These are phyloP conservation scores for Rhineura floridana DNA, from an alignment of 2,113 vertebrate genomes.

Conservation along the genomic window DNA sequence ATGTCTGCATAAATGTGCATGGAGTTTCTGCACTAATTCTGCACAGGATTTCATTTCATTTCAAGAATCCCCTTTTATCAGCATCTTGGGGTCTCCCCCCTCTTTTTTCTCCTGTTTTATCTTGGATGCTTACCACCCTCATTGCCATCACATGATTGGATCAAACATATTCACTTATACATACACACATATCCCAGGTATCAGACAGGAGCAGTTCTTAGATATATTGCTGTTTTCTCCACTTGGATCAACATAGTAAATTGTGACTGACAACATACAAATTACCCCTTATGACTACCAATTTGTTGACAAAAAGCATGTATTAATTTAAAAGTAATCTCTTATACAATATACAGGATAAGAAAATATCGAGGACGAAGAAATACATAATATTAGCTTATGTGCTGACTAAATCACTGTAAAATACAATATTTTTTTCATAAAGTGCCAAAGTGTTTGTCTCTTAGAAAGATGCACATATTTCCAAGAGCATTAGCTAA, in stretches of 20 bases:
- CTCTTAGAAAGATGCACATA: conserved; percentile 15
- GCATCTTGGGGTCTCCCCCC: too few relatives aligned
- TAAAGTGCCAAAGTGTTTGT: conserved; percentile 32
- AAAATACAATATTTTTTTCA: conserved; percentile 4
- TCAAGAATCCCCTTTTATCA: too few relatives aligned
- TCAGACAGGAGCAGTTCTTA: background rate
- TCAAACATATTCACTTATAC: background rate
- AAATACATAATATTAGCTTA: background rate
- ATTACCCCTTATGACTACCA: conserved; percentile 25
- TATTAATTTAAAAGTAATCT: conserved; percentile 31
- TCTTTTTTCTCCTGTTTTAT: too few relatives aligned
- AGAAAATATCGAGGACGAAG: conserved; percentile 2
- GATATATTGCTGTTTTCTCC: background rate
- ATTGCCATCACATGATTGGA: background rate
- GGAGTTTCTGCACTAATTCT: too few relatives aligned
- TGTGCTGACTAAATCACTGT: background rate
- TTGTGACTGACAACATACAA: conserved; percentile 14
- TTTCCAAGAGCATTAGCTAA: conserved; percentile 22
- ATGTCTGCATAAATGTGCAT: too few relatives aligned
- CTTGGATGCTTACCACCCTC: too few relatives aligned
- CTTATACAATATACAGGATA: conserved; percentile 34
- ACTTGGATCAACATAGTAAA: background rate
- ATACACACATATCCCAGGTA: background rate
- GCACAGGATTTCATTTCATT: too few relatives aligned
- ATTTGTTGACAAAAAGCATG: conserved; percentile 25